Conservation (phyloP, 2,113 vertebrate genomes). For the Amazona guildingii region DNA sequence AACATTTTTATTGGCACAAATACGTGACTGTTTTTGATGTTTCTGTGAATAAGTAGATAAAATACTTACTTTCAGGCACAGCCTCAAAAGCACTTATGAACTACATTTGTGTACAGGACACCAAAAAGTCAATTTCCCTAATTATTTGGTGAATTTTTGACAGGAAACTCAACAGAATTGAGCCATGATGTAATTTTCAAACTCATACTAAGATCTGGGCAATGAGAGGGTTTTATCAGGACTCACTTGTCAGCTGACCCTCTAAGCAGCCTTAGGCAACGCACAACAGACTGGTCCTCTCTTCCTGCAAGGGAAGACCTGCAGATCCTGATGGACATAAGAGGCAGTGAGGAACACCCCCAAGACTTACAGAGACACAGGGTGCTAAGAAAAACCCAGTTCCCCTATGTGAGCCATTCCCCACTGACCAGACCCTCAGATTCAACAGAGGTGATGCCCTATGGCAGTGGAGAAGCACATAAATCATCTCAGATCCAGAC, state of each 20-base stretch:
- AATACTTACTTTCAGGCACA: background rate
- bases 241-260: background rate
- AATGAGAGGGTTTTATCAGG: background rate
- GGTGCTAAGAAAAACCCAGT: background rate
- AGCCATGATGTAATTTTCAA: background rate
- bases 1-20: background rate
- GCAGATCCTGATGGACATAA: background rate
- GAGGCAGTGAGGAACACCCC: background rate
- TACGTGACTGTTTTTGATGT: fast-evolving
- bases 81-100: background rate
- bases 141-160: background rate
- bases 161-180: background rate
- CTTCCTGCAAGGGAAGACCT: background rate
- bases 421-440: background rate
- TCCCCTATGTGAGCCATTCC: fast-evolving
- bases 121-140: background rate
- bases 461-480: fast-evolving
- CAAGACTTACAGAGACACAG: background rate
- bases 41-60: background rate
- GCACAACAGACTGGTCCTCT: background rate
- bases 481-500: background rate
- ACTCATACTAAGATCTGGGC: background rate
- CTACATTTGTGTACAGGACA: background rate
- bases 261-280: background rate
- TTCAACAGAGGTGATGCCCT: background rate